Conservation (phyloP, 1,140 invertebrate genomes). For the Drosophila bifasciata region DNA sequence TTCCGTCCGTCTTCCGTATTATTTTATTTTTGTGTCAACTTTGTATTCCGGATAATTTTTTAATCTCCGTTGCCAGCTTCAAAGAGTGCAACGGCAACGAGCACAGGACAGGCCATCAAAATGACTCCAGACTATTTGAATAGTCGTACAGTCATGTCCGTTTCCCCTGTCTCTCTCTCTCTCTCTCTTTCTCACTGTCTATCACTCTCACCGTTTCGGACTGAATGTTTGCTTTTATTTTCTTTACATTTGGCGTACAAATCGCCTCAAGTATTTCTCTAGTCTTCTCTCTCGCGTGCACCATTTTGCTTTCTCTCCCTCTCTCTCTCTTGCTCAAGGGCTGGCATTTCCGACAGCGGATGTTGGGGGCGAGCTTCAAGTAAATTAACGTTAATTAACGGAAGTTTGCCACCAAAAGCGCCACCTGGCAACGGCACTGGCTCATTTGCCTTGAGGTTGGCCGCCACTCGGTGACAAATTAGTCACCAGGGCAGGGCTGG, state of each 20-base stretch:
- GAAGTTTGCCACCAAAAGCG: slow-evolving; percentile 66
- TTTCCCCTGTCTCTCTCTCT: background rate
- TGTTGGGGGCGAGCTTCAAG: slow-evolving; percentile 68
- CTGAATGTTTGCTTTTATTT: slow-evolving; percentile 31
- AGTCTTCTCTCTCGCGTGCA: slow-evolving; percentile 2
- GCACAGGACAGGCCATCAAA: slow-evolving; percentile 38
- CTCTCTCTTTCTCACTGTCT: background rate
- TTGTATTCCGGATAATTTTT: slow-evolving; percentile 67
- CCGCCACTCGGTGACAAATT: slow-evolving; percentile 30
- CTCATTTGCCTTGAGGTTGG: slow-evolving; percentile 50
- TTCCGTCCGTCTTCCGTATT: background rate
- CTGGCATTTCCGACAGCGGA: slow-evolving; percentile 68
- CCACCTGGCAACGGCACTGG: slow-evolving; percentile 43
- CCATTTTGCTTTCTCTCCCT: background rate
- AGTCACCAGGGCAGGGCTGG: slow-evolving; percentile 21
- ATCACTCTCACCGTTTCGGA: background rate
- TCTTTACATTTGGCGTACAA: slow-evolving; percentile 42
- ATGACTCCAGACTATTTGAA: slow-evolving; percentile 57
- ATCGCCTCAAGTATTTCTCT: slow-evolving; percentile 49
- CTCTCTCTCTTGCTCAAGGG: slow-evolving; percentile 17
- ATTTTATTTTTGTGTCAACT: slow-evolving; percentile 59
- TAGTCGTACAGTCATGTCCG: slow-evolving; percentile 15
- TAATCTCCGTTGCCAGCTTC: slow-evolving; percentile 63
- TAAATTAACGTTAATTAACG: slow-evolving; percentile 83
- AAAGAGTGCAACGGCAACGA: slow-evolving; percentile 40